Percentiles rank a stretch among this genome's conserved stretches.
phyloP scores from a whole-genome alignment of 2,113 vertebrate species.

The Podarcis muralis region DNA sequence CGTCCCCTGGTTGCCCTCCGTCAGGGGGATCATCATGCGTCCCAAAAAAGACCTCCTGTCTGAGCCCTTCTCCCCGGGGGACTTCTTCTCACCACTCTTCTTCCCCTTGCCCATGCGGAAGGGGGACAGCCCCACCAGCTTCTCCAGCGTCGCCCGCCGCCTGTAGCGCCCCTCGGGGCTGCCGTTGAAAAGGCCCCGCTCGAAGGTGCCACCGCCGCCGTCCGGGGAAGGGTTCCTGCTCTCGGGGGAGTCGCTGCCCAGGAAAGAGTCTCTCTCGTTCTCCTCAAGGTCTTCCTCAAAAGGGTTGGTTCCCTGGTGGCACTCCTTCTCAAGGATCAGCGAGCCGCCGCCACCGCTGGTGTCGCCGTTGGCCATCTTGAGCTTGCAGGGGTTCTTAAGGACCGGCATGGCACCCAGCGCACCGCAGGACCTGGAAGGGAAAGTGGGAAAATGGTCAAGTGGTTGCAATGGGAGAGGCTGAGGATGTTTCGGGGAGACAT shows the following conservation, averaged over 20 bases:
- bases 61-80: constrained; percentile 70
- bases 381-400: constrained; percentile 79
- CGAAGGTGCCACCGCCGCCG: not conserved
- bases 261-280: constrained; percentile 56
- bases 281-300: constrained; percentile 76
- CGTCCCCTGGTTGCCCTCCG: constrained; percentile 27
- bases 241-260: constrained; percentile 60
- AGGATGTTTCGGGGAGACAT: not conserved
- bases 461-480: not conserved
- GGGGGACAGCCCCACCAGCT: constrained; percentile 82
- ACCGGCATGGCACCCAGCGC: constrained; percentile 78
- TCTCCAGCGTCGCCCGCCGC: constrained; percentile 81
- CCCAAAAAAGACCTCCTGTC: constrained; percentile 71
- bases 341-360: constrained; percentile 71
- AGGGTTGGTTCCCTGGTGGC: constrained; percentile 75
- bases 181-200: constrained; percentile 36
- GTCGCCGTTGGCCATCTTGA: constrained; percentile 75
- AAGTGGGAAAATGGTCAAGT: not conserved
- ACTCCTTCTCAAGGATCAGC: constrained; percentile 81
- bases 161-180: constrained; percentile 68
- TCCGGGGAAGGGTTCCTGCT: constrained; percentile 43
- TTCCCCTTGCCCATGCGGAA: constrained; percentile 83
- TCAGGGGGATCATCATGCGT: constrained; percentile 40
- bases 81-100: constrained; percentile 62
- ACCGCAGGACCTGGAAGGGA: constrained; percentile 3